Conservation (phyloP, 2,888 invertebrate genomes). For the Brachypterus glaber region DNA sequence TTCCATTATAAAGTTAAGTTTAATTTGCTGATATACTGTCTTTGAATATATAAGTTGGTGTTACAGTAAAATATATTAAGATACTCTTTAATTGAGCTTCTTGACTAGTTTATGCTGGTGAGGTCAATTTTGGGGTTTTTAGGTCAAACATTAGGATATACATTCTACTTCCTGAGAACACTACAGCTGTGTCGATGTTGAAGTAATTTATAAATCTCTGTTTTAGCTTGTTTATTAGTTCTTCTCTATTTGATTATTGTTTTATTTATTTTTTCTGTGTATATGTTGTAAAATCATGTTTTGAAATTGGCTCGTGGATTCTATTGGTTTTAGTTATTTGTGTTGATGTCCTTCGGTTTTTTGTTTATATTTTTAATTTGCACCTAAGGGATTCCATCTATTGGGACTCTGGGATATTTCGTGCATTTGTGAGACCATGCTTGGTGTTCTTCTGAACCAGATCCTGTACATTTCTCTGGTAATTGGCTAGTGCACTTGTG, state of each 20-base stretch:
- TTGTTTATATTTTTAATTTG: background rate
- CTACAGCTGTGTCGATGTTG: background rate
- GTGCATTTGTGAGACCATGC: background rate
- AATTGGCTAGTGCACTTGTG: background rate
- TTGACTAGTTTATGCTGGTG: background rate
- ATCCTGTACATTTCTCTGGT: background rate
- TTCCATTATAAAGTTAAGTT: too few species aligned
- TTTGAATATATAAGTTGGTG: background rate
- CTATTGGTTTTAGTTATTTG: background rate
- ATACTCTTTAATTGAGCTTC: background rate
- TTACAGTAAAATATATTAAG: background rate
- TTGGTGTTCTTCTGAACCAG: too few species aligned
- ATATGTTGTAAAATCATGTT: constrained; percentile 4
- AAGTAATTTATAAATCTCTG: background rate
- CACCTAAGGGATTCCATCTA: background rate
- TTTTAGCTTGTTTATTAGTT: background rate
- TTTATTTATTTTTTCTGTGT: background rate
- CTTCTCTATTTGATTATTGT: background rate
- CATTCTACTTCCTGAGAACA: background rate
- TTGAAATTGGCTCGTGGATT: background rate
- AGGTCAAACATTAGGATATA: background rate
- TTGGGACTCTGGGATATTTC: background rate
- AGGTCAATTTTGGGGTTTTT: background rate
- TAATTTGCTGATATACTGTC: background rate
- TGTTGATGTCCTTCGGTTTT: background rate